Conservation (phyloP, 2,888 invertebrate genomes). For the Allophyes oxyacanthae region DNA sequence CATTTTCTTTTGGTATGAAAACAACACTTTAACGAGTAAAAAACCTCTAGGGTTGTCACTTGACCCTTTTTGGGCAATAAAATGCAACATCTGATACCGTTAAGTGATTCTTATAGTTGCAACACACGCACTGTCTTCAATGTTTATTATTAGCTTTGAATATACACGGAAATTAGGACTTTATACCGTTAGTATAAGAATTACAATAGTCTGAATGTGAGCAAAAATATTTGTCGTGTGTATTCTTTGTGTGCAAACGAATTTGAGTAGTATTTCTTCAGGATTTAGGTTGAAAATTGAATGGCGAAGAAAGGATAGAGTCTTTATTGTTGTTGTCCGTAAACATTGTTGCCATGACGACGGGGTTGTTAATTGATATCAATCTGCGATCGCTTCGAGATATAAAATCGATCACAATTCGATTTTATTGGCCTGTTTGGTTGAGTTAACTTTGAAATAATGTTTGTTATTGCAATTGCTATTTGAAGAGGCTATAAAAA, state of each 20-base stretch:
- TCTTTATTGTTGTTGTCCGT: conserved; percentile 37
- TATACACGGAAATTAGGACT: conserved; percentile 3
- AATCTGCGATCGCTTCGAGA: conserved; percentile 45
- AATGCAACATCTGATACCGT: conserved; percentile 49
- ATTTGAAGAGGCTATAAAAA: not conserved
- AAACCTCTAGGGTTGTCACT: conserved; percentile 33
- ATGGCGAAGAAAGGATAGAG: not conserved
- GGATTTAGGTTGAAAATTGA: not conserved
- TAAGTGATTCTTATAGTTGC: conserved; percentile 48
- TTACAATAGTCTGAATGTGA: not conserved
- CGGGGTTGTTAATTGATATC: conserved; percentile 52
- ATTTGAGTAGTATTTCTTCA: not conserved
- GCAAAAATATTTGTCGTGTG: not conserved
- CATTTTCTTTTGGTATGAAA: conserved; percentile 1
- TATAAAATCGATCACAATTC: conserved; percentile 39
- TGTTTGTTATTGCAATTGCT: not conserved
- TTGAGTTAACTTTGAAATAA: not conserved
- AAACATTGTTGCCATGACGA: conserved; percentile 52
- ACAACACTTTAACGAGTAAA: conserved; percentile 16
- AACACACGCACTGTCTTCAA: conserved; percentile 35
- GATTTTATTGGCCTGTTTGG: conserved; percentile 34
- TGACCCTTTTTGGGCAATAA: conserved; percentile 40
- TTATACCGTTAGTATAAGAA: fast-evolving
- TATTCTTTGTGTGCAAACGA: not conserved
- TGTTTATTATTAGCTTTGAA: conserved; percentile 8